phyloP scores from a whole-genome alignment of 2,797 vertebrate species.

The Pipistrellus nathusii region DNA sequence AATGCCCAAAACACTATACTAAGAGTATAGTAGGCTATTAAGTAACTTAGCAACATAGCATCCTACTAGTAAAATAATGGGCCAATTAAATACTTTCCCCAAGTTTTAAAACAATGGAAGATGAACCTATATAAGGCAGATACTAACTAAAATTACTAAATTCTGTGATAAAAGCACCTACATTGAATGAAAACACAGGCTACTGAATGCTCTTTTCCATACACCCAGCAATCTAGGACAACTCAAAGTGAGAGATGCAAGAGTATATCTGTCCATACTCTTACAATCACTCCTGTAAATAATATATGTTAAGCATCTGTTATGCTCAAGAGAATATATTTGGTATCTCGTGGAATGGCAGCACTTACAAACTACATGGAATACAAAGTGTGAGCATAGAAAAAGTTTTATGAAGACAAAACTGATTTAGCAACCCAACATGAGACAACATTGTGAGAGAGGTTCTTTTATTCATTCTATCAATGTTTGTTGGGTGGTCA shows the following conservation, averaged over 20 bases:
- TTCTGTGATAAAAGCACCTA: constrained; percentile 9
- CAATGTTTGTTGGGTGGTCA: background rate
- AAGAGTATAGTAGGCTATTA: background rate
- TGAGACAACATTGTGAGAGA: background rate
- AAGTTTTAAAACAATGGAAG: background rate
- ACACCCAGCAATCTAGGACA: background rate
- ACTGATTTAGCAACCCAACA: background rate
- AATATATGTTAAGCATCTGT: background rate
- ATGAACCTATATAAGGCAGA: background rate
- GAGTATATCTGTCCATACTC: background rate
- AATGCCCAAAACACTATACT: background rate
- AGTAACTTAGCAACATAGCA: background rate
- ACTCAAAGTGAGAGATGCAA: background rate
- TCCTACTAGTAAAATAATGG: background rate
- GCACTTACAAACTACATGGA: background rate
- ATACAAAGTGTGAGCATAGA: background rate
- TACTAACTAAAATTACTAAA: constrained; percentile 2
- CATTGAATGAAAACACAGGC: background rate
- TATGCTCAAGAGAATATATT: background rate
- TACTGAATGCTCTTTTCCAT: background rate
- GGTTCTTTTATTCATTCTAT: background rate
- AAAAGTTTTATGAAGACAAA: background rate
- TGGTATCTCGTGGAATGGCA: background rate
- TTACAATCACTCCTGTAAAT: background rate
- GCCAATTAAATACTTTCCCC: background rate